Conservation (phyloP, 2,113 vertebrate genomes). For the Panthera leo region DNA sequence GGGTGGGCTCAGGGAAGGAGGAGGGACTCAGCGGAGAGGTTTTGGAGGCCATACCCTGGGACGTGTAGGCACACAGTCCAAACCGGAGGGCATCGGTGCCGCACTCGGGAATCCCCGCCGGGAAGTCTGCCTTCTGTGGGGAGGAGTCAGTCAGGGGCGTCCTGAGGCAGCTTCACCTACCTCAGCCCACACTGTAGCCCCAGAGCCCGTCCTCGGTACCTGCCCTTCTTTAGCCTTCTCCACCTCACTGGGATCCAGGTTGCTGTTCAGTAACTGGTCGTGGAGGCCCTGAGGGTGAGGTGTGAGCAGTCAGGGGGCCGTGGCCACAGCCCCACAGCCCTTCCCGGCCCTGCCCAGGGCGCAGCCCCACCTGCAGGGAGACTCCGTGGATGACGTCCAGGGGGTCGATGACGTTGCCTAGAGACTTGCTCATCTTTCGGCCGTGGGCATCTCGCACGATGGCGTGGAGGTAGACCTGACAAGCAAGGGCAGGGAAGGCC, state of each 20-base stretch:
- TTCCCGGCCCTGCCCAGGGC: accelerated
- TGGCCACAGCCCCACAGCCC: neutral
- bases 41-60: constrained; percentile 85
- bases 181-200: neutral
- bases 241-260: constrained; percentile 89
- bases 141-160: neutral
- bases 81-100: constrained; percentile 93
- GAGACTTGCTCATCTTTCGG: constrained; percentile 95
- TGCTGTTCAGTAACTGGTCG: constrained; percentile 88
- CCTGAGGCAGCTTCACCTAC: neutral
- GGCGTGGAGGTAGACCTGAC: constrained; percentile 92
- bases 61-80: constrained; percentile 92
- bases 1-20: neutral
- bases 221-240: constrained; percentile 91
- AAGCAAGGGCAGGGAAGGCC: no score
- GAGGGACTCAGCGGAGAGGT: accelerated
- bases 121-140: constrained; percentile 91
- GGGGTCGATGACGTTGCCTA: constrained; percentile 94
- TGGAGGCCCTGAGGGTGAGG: constrained; percentile 85
- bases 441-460: constrained; percentile 93
- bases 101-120: constrained; percentile 91
- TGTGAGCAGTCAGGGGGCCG: neutral
- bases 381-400: constrained; percentile 91
- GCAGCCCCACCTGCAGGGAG: constrained; percentile 87
- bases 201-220: constrained; percentile 74